Percentiles rank a stretch among this genome's conserved stretches.
These are phyloP conservation scores for Brachypteracias leptosomus DNA, from an alignment of 2,113 vertebrate species.

Conservation along the genomic window DNA sequence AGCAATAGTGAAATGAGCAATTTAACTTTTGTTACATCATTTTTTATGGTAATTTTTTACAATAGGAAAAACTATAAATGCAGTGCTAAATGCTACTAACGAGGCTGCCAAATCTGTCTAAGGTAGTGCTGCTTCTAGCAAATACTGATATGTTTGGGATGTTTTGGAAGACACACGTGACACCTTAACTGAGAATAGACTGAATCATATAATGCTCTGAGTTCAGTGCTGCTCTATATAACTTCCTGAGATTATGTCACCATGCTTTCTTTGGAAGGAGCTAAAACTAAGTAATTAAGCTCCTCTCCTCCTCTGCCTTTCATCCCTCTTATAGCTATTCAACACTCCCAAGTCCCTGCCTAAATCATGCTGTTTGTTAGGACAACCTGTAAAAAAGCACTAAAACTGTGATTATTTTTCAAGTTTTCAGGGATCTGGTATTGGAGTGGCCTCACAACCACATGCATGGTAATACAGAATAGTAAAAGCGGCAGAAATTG, in stretches of 20 bases:
- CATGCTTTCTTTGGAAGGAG: not conserved
- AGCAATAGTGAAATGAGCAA: not conserved
- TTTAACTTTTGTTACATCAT: not conserved
- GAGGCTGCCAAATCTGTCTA: not conserved
- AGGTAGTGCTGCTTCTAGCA: not conserved
- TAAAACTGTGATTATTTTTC: not conserved
- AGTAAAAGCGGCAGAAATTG: not conserved
- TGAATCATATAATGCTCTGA: not conserved
- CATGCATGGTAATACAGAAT: not conserved
- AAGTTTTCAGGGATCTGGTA: not conserved
- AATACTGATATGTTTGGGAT: not conserved
- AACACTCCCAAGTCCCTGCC: not conserved
- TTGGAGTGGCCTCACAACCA: not conserved
- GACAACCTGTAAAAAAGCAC: not conserved
- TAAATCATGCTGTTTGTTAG: not conserved
- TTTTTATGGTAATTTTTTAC: not conserved
- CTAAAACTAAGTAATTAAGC: not conserved
- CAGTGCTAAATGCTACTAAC: not conserved
- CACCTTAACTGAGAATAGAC: not conserved
- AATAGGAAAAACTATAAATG: not conserved
- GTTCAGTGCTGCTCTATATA: not conserved
- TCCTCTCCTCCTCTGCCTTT: not conserved
- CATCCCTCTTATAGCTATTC: not conserved
- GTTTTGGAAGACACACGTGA: not conserved
- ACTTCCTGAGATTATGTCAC: not conserved